Percentiles rank a stretch among this genome's conserved stretches.
These are phyloP conservation scores for Centropristis striata DNA, from an alignment of 2,113 vertebrate species.

Conservation along the genomic window DNA sequence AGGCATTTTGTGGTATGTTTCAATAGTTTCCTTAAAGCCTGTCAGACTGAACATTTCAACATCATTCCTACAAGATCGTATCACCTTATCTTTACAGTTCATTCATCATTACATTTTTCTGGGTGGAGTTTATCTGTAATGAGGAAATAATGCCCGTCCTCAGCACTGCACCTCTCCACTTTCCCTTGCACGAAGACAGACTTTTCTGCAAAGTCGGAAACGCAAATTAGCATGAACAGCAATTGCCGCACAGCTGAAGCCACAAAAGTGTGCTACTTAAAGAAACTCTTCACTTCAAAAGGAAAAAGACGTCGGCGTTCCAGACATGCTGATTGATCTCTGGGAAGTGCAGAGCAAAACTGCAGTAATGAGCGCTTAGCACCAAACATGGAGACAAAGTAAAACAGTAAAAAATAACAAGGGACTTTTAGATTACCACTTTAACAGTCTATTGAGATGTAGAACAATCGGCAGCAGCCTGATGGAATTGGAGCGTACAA, in stretches of 20 bases:
- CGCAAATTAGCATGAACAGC: conserved; percentile 38
- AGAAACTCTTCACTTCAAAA: conserved; percentile 47
- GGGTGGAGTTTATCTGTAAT: not conserved
- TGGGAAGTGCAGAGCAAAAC: conserved; percentile 38
- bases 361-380: conserved; percentile 63
- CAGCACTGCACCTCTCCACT: not conserved
- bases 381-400: conserved; percentile 54
- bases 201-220: conserved; percentile 14
- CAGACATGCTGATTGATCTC: conserved; percentile 42
- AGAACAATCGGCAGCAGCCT: conserved; percentile 32
- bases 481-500: conserved; percentile 44
- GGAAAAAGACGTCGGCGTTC: not conserved
- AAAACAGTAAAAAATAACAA: conserved; percentile 44
- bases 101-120: not conserved
- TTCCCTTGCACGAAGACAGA: conserved; percentile 1
- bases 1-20: not conserved
- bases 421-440: conserved; percentile 45
- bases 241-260: conserved; percentile 18
- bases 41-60: not conserved
- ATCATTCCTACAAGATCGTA: not conserved
- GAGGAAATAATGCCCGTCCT: not conserved
- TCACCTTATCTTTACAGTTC: not conserved
- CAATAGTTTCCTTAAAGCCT: not conserved
- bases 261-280: conserved; percentile 36
- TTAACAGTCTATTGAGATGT: conserved; percentile 50